A percentile compares a stretch with the other conserved stretches of the same genome.
Evolutionary conservation across 2,888 invertebrate genomes (phyloP).

Genomic region (Diplazon laetatorius): DNA sequence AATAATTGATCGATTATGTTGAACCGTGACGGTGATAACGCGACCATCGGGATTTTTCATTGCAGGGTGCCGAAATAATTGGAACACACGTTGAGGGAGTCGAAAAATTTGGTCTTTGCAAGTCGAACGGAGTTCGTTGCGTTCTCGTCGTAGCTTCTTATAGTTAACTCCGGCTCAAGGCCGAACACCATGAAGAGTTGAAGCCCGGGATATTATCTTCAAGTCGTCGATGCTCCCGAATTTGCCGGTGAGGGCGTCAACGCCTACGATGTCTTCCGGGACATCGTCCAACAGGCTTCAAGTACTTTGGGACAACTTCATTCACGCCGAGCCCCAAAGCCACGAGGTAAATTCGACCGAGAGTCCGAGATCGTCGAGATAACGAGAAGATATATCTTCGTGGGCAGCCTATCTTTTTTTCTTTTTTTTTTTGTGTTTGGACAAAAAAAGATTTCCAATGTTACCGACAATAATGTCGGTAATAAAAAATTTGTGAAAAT

Average conservation of each 20-base stretch:
- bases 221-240: conserved; percentile 12
- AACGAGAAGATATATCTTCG: no score
- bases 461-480: no score
- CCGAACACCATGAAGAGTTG: conserved; percentile 40
- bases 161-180: background rate
- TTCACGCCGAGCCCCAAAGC: conserved; percentile 86
- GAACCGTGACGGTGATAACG: conserved; percentile 4
- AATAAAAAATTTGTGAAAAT: no score
- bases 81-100: background rate
- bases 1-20: background rate
- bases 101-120: background rate
- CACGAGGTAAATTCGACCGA: conserved; percentile 86
- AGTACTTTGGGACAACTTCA: conserved; percentile 86
- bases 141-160: conserved; percentile 57
- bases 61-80: conserved; percentile 9
- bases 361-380: no score
- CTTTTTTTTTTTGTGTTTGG: no score
- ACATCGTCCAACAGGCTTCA: conserved; percentile 78
- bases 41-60: conserved; percentile 11
- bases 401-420: no score
- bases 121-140: no score
- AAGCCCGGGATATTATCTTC: conserved; percentile 17
- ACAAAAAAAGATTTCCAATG: no score
- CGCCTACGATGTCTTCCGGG: conserved; percentile 74
- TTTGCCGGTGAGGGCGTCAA: conserved; percentile 6